Conservation (phyloP, 2,113 vertebrate species). For the Mesembrinibis cayennensis region DNA sequence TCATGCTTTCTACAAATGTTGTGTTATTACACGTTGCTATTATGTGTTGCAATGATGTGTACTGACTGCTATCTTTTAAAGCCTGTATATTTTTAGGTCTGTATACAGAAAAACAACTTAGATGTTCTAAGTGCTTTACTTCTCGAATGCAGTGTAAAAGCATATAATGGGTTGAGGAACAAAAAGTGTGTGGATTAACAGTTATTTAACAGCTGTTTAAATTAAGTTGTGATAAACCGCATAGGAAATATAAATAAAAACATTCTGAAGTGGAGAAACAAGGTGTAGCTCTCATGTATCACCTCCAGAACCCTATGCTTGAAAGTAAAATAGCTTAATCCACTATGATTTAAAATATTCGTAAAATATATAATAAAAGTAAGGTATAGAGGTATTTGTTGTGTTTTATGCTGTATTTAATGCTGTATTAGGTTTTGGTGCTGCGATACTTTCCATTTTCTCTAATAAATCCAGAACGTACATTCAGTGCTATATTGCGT, state of each 20-base stretch:
- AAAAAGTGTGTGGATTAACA: neutral
- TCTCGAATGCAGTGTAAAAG: neutral
- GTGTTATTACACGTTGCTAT: neutral
- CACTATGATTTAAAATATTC: neutral
- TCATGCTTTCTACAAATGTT: neutral
- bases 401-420: conserved; percentile 33
- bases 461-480: conserved; percentile 30
- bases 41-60: neutral
- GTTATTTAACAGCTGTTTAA: conserved; percentile 13
- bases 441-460: neutral
- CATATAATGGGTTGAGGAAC: neutral
- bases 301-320: neutral
- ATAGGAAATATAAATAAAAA: neutral
- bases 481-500: neutral
- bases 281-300: neutral
- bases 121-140: neutral
- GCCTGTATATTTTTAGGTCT: neutral
- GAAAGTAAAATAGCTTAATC: neutral
- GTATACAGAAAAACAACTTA: neutral
- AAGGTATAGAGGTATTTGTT: conserved; percentile 3
- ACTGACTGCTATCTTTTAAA: neutral
- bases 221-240: neutral
- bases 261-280: neutral
- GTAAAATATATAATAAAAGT: neutral
- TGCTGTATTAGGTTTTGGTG: neutral